Percentiles rank a stretch among this genome's conserved stretches.
These are phyloP conservation scores for Drosophila koepferae DNA, from an alignment of 2,888 invertebrate genomes.

Conservation along the genomic window DNA sequence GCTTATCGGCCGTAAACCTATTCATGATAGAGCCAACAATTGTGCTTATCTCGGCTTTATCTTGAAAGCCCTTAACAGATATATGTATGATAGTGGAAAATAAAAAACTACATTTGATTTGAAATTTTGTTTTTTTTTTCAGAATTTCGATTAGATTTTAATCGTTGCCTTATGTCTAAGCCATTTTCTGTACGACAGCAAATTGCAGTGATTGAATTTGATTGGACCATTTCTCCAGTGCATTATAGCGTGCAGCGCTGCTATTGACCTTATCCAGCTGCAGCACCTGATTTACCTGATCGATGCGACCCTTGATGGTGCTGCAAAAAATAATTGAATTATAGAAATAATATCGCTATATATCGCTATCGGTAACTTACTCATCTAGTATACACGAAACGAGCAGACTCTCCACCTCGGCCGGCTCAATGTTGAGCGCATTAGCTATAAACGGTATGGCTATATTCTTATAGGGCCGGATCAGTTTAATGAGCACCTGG, in stretches of 20 bases:
- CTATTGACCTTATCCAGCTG: conserved; percentile 93
- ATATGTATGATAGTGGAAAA: too few species aligned
- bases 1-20: conserved; percentile 10
- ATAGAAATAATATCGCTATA: not conserved
- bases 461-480: conserved; percentile 98
- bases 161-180: conserved; percentile 85
- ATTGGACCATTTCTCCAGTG: conserved; percentile 98
- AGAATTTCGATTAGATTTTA: conserved; percentile 24
- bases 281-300: conserved; percentile 97
- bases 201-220: conserved; percentile 95
- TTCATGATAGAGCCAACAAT: not conserved
- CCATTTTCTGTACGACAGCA: conserved; percentile 97
- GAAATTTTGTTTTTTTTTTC: conserved; percentile 7
- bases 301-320: conserved; percentile 94
- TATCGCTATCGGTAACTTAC: conserved; percentile 86
- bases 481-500: conserved; percentile 98
- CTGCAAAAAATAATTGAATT: conserved; percentile 83
- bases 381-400: conserved; percentile 99
- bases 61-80: conserved; percentile 4
- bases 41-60: conserved; percentile 12
- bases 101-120: not conserved
- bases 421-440: conserved; percentile 95
- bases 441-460: conserved; percentile 99
- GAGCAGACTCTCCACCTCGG: conserved; percentile 97
- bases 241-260: conserved; percentile 94